phyloP scores from a whole-genome alignment of 2,888 invertebrate species.

The Apamea crenata region DNA sequence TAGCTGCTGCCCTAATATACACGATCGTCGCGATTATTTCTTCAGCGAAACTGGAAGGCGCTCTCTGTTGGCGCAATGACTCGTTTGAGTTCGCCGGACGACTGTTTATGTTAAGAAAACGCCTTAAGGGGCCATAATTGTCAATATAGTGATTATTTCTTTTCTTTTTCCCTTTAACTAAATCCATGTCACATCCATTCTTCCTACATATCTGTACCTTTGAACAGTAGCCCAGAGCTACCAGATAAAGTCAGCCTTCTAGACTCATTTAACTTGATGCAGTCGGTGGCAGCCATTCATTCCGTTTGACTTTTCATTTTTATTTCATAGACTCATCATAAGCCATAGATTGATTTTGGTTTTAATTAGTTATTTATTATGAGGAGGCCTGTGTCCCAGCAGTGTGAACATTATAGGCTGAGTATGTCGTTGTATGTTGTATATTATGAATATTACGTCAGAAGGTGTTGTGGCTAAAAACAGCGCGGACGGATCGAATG shows the following conservation, averaged over 20 bases:
- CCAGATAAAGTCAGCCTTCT: constrained; percentile 78
- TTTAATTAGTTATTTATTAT: not conserved
- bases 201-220: constrained; percentile 43
- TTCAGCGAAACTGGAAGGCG: not conserved
- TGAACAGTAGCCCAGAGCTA: constrained; percentile 70
- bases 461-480: not conserved
- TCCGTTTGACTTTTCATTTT: constrained; percentile 68
- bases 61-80: not conserved
- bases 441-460: not conserved
- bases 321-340: constrained; percentile 66
- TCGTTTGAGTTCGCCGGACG: not conserved
- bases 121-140: not conserved
- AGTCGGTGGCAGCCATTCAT: constrained; percentile 69
- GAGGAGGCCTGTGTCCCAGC: no score
- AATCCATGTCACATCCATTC: constrained; percentile 57
- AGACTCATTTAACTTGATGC: constrained; percentile 80
- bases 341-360: constrained; percentile 59
- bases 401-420: no score
- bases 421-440: no score
- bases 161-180: not conserved
- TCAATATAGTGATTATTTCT: not conserved
- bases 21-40: not conserved
- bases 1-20: not conserved
- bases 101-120: not conserved
- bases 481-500: no score